Percentiles rank a stretch among this genome's conserved stretches.
These are phyloP conservation scores for Epicampocera succincta DNA, from an alignment of 2,888 invertebrate species.

Conservation along the genomic window DNA sequence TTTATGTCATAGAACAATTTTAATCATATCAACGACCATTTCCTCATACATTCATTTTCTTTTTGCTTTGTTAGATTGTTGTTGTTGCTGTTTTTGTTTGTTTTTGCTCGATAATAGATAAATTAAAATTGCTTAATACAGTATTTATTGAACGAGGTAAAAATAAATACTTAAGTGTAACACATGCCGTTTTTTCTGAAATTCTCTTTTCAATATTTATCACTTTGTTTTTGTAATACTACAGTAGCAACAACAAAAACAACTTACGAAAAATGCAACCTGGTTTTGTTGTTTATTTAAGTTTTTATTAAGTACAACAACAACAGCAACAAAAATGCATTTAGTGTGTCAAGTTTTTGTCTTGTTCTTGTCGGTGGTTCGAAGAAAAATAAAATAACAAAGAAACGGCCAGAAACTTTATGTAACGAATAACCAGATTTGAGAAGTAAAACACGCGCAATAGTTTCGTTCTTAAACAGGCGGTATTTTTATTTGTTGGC, in stretches of 20 bases:
- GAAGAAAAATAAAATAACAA: constrained; percentile 17
- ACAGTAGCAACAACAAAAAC: constrained; percentile 40
- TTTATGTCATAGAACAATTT: too few relatives aligned
- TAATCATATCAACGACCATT: constrained; percentile 6
- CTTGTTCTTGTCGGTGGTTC: constrained; percentile 65
- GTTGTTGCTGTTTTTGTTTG: background rate
- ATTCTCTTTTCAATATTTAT: constrained; percentile 55
- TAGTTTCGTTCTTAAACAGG: constrained; percentile 37
- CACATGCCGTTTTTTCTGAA: constrained; percentile 17
- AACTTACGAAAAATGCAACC: constrained; percentile 2
- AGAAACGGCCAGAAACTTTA: background rate
- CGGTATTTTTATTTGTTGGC: constrained; percentile 44
- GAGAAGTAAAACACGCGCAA: background rate
- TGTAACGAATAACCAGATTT: constrained; percentile 5
- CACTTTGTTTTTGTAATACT: constrained; percentile 54
- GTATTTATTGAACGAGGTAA: constrained; percentile 24
- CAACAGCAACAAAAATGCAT: constrained; percentile 15
- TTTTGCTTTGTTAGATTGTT: background rate
- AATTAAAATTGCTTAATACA: constrained; percentile 31
- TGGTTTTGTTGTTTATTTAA: constrained; percentile 38
- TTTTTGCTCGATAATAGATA: constrained; percentile 10
- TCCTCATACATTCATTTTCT: constrained; percentile 18
- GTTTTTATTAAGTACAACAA: constrained; percentile 43
- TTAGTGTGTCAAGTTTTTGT: constrained; percentile 67
- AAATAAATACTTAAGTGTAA: background rate